Percentiles rank a stretch among this genome's conserved stretches.
phyloP scores from a whole-genome alignment of 2,113 vertebrate species.

The Speoplatyrhinus poulsoni region DNA sequence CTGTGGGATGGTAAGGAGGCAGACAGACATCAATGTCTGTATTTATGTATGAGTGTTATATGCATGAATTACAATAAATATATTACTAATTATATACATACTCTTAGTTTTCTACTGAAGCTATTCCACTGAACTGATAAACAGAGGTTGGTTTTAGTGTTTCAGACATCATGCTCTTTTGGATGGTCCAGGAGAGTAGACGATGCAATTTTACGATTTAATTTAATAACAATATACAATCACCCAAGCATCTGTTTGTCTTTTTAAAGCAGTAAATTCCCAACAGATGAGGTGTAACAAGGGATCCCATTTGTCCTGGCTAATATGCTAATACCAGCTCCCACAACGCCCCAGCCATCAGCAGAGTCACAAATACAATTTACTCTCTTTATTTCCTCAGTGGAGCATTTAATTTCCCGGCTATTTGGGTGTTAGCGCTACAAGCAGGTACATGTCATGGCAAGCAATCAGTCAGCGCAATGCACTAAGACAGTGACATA shows the following conservation, averaged over 20 bases:
- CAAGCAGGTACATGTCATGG: slow-evolving; percentile 56
- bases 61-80: too few relatives aligned
- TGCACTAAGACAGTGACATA: slow-evolving; percentile 70
- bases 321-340: slow-evolving; percentile 54
- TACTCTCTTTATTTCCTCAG: slow-evolving; percentile 66
- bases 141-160: too few relatives aligned
- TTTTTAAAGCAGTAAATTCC: slow-evolving; percentile 41
- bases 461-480: slow-evolving; percentile 75
- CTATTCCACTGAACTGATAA: too few relatives aligned
- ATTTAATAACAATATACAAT: too few relatives aligned
- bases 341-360: slow-evolving; percentile 19
- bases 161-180: too few relatives aligned
- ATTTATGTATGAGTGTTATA: too few relatives aligned
- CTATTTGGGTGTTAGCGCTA: slow-evolving; percentile 69
- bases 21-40: too few relatives aligned
- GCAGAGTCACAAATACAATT: slow-evolving; percentile 51
- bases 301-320: slow-evolving; percentile 37
- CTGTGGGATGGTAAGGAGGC: too few relatives aligned
- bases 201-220: too few relatives aligned
- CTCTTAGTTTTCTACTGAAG: too few relatives aligned
- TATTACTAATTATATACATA: too few relatives aligned
- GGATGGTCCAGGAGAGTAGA: too few relatives aligned
- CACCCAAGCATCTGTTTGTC: not conserved
- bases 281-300: slow-evolving; percentile 45
- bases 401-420: slow-evolving; percentile 68